These are phyloP conservation scores for Callithrix jacchus DNA, from an alignment of 2,113 vertebrate genomes.

Conservation along the genomic window DNA sequence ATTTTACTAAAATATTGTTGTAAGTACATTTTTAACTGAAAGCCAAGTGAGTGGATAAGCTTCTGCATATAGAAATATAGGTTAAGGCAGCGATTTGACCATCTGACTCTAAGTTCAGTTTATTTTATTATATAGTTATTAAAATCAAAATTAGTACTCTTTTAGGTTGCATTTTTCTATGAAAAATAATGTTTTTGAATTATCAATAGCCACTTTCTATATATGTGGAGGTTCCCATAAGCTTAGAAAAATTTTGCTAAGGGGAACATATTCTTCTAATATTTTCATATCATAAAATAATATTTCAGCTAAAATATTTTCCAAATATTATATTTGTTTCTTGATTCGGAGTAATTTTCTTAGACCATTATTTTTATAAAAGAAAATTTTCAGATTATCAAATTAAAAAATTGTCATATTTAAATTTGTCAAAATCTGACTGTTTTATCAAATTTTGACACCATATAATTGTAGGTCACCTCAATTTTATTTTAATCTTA, in stretches of 20 bases:
- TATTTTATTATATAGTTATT: not conserved
- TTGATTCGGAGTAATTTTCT: not conserved
- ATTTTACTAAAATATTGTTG: not conserved
- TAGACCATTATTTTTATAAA: not conserved
- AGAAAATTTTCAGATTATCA: not conserved
- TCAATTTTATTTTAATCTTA: not conserved
- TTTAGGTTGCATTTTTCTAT: not conserved
- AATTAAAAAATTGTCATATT: not conserved
- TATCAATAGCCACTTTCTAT: not conserved
- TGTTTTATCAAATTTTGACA: not conserved
- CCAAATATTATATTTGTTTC: not conserved
- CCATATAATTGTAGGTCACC: not conserved
- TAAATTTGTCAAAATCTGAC: not conserved
- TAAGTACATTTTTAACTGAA: not conserved
- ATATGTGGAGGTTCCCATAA: not conserved
- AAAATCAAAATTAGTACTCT: not conserved
- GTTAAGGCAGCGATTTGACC: not conserved
- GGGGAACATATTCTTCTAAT: not conserved
- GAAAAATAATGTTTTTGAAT: not conserved
- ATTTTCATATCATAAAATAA: not conserved
- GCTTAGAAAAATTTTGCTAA: not conserved
- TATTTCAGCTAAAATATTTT: not conserved
- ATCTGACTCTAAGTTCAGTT: not conserved
- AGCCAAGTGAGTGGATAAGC: not conserved
- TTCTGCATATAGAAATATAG: not conserved